Conservation (phyloP, 2,797 vertebrate species). For the Malacoraja senta region DNA sequence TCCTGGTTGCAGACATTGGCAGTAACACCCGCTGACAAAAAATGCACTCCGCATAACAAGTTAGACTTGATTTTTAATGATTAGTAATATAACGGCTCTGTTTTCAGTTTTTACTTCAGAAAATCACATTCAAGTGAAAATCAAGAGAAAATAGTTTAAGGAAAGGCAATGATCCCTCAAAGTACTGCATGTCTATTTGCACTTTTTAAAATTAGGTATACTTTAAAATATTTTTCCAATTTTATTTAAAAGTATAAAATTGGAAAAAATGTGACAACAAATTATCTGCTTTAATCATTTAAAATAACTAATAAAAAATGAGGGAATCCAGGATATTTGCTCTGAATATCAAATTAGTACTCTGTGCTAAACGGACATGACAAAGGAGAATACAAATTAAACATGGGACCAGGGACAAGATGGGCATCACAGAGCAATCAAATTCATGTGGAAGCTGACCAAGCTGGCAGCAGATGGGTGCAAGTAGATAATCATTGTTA, state of each 20-base stretch:
- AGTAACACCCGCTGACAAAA: not conserved
- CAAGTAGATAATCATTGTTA: not conserved
- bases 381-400: not conserved
- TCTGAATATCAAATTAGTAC: not conserved
- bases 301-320: not conserved
- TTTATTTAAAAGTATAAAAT: not conserved
- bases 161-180: not conserved
- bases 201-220: not conserved
- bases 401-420: not conserved
- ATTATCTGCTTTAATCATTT: not conserved
- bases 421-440: not conserved
- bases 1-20: not conserved
- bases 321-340: not conserved
- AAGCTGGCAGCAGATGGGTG: not conserved
- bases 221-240: not conserved
- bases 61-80: slow-evolving; percentile 10
- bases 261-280: not conserved
- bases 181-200: not conserved
- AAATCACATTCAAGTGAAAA: slow-evolving; percentile 11
- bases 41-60: not conserved
- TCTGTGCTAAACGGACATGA: not conserved
- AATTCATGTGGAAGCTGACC: not conserved
- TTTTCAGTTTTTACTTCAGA: slow-evolving; percentile 28
- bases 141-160: slow-evolving; percentile 2
- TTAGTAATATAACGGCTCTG: slow-evolving; percentile 19